Evolutionary conservation across 2,797 vertebrate species (phyloP).

Genomic region (Cryptoblepharus egeriae): DNA sequence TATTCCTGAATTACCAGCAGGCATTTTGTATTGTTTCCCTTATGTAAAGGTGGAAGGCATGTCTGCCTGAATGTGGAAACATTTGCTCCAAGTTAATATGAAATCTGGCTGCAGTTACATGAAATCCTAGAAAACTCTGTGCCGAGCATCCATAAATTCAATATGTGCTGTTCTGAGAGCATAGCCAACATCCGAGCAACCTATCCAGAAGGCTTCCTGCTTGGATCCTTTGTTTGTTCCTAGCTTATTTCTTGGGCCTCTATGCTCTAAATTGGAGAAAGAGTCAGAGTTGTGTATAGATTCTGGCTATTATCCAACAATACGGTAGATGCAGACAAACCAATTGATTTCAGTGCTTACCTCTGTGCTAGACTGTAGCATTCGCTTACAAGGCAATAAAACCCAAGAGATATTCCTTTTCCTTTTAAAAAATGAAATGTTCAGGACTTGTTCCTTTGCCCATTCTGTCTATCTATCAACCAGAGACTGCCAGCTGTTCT

Average conservation of each 20-base stretch:
- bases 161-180: background rate
- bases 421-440: conserved; percentile 14
- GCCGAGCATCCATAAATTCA: background rate
- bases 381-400: background rate
- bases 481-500: conserved; percentile 19
- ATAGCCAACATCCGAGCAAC: background rate
- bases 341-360: background rate
- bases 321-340: background rate
- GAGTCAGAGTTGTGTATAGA: conserved; percentile 22
- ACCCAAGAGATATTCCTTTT: conserved; percentile 6
- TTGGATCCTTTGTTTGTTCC: background rate
- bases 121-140: background rate
- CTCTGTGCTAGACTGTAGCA: background rate
- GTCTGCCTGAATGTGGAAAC: background rate
- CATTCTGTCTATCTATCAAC: conserved; percentile 32
- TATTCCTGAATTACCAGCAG: background rate
- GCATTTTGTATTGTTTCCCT: background rate
- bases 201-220: background rate
- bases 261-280: background rate
- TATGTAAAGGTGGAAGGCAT: background rate
- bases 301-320: background rate
- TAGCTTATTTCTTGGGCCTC: background rate
- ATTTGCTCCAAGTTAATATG: background rate
- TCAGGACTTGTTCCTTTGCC: conserved; percentile 5
- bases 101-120: background rate